A percentile compares a stretch with the other conserved stretches of the same genome.
Conservation (phyloP, 2,113 vertebrate species). For the Mandrillus leucophaeus region DNA sequence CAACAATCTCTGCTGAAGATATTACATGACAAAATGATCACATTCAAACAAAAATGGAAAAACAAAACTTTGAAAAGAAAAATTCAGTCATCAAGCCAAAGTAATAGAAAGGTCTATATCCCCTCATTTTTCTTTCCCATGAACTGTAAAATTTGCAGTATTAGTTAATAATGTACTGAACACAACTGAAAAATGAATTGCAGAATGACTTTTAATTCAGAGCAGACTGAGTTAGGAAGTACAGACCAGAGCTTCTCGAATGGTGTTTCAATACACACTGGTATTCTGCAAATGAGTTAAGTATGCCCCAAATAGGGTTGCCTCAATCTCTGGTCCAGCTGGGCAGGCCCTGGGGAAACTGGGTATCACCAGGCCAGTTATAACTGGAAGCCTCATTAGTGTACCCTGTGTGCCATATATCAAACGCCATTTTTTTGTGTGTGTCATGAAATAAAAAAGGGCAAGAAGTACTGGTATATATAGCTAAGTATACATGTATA, state of each 20-base stretch:
- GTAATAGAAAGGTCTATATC: not conserved
- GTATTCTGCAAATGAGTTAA: not conserved
- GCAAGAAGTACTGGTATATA: not conserved
- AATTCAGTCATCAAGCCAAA: not conserved
- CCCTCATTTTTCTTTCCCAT: not conserved
- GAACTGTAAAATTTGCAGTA: not conserved
- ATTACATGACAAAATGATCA: conserved; percentile 59
- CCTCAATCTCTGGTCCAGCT: not conserved
- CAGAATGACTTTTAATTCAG: not conserved
- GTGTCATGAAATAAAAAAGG: not conserved
- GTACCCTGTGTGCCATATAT: not conserved
- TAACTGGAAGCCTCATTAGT: not conserved
- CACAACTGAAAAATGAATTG: not conserved
- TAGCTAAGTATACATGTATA: not conserved
- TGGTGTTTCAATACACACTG: not conserved
- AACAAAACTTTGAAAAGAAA: not conserved
- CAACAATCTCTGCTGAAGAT: conserved; percentile 49
- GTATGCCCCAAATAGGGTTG: not conserved
- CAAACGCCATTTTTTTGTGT: not conserved
- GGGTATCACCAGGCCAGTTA: not conserved
- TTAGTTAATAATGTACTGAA: not conserved
- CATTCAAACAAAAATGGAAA: conserved; percentile 52
- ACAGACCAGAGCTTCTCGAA: not conserved
- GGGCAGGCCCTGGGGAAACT: not conserved
- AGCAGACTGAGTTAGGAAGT: not conserved